Conservation (phyloP, 2,113 vertebrate species). For the Gymnorhina tibicen region DNA sequence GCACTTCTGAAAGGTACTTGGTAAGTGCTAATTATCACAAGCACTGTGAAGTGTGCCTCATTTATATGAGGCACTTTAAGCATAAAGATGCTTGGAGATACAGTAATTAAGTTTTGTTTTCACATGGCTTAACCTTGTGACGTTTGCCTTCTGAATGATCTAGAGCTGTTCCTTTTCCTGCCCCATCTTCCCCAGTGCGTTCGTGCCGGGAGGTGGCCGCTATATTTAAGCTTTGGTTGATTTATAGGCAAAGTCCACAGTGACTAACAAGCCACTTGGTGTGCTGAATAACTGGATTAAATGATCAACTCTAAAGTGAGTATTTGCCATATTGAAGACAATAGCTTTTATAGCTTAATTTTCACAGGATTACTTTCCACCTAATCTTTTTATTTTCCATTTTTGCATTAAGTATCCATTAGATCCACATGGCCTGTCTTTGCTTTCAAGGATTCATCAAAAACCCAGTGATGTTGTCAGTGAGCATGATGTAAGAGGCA, state of each 20-base stretch:
- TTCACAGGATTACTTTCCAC: not conserved
- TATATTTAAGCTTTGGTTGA: not conserved
- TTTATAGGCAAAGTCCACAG: not conserved
- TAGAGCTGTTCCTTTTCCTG: not conserved
- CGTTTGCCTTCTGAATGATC: not conserved
- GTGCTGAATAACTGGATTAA: not conserved
- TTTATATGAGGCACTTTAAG: not conserved
- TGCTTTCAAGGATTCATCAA: not conserved
- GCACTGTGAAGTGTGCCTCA: not conserved
- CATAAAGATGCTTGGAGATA: not conserved
- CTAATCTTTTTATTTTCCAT: not conserved
- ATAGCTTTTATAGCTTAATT: not conserved
- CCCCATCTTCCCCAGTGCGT: not conserved
- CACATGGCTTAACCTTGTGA: not conserved
- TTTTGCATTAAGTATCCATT: not conserved
- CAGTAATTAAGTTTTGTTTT: slow-evolving; percentile 8
- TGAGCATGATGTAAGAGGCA: not conserved
- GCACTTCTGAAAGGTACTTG: not conserved
- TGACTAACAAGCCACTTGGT: not conserved
- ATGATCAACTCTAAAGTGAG: not conserved
- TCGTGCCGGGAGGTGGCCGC: not conserved
- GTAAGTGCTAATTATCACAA: slow-evolving; percentile 7
- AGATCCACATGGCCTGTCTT: not conserved
- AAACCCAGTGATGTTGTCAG: not conserved
- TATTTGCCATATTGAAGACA: not conserved